phyloP scores from a whole-genome alignment of 1,140 invertebrate species.

The Anastrepha ludens region DNA sequence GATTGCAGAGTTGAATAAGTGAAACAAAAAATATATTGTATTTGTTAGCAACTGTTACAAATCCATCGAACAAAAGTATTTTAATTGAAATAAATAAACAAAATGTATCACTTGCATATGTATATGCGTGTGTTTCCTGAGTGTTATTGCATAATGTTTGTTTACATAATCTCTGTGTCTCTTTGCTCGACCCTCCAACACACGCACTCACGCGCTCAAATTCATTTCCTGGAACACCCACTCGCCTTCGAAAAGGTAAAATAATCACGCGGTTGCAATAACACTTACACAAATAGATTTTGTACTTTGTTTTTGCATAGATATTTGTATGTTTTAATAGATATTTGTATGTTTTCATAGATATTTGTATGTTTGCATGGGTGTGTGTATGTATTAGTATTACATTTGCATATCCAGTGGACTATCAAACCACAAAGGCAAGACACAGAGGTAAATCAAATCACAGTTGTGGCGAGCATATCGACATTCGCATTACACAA shows the following conservation, averaged over 20 bases:
- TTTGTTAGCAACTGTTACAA: not conserved
- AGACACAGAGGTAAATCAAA: not conserved
- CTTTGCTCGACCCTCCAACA: not conserved
- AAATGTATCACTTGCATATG: not conserved
- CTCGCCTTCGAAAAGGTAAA: conserved; percentile 22
- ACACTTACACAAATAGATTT: not conserved
- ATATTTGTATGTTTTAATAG: not conserved
- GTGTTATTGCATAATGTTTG: conserved; percentile 19
- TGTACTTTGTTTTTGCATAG: not conserved
- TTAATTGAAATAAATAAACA: not conserved
- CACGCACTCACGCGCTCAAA: not conserved
- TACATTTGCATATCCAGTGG: not conserved
- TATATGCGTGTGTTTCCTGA: too few species aligned
- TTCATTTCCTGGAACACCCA: conserved; percentile 42
- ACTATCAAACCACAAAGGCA: not conserved
- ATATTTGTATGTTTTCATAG: not conserved
- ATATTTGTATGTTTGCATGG: not conserved
- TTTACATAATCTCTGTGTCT: not conserved
- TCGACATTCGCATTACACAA: not conserved
- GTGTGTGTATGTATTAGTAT: not conserved
- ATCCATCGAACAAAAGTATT: not conserved
- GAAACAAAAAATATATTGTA: too few species aligned
- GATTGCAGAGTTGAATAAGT: too few species aligned
- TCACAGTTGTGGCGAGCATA: not conserved
- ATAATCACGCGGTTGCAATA: not conserved